A percentile compares a stretch with the other conserved stretches of the same genome.
These are phyloP conservation scores for Urocyon cinereoargenteus DNA, from an alignment of 2,797 vertebrate genomes.

Conservation along the genomic window DNA sequence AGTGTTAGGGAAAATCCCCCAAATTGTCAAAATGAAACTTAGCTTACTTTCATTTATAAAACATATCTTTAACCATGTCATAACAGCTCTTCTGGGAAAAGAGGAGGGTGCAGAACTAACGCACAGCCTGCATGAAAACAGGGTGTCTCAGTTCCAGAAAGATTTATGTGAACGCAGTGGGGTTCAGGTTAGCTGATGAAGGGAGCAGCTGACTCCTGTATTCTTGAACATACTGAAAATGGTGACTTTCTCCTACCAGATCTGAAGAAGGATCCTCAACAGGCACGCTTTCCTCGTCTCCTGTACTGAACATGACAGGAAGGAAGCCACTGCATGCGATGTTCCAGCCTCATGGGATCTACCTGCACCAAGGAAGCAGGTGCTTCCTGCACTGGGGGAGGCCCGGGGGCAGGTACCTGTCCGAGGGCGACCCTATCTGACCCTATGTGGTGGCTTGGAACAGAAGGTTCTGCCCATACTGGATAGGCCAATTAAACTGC, in stretches of 20 bases:
- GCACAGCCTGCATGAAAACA: background rate
- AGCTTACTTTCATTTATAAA: background rate
- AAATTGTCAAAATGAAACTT: background rate
- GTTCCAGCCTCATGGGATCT: accelerated
- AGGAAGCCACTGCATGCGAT: accelerated
- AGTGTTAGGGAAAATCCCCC: background rate
- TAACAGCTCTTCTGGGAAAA: background rate
- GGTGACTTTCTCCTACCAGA: background rate
- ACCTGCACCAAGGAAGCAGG: background rate
- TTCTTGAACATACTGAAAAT: background rate
- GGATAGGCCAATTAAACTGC: background rate
- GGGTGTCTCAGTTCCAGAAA: background rate
- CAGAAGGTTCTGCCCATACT: background rate
- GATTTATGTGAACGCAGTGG: background rate
- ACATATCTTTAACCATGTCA: background rate
- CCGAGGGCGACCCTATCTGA: background rate
- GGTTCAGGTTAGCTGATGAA: background rate
- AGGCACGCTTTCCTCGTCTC: background rate
- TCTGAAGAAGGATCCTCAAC: background rate
- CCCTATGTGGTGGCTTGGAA: background rate
- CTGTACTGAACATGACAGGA: accelerated
- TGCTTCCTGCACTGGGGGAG: background rate
- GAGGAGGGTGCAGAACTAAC: background rate
- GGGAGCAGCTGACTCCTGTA: background rate
- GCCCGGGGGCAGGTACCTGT: background rate